Base-by-base conservation (phyloP, 2,888 invertebrate genomes). In the Stenodera caucasica region DNA sequence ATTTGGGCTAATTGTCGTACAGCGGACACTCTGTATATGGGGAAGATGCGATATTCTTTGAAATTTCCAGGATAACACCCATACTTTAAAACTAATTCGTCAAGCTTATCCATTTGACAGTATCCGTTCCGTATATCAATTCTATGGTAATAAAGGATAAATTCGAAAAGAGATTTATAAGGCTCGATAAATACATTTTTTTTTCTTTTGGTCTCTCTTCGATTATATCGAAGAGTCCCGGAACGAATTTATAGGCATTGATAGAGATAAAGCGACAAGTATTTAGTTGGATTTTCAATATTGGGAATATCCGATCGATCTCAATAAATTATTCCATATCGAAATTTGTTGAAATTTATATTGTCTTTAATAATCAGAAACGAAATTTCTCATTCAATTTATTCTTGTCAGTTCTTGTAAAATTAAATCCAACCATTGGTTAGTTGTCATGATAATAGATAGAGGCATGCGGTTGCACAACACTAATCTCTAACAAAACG, bases 391-490 rank as follows among this genome's bases (percentile, higher is more conserved):
- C n/a, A n/a, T 26, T 26, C 26, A 3, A 6, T 26, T 26, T 26
- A 26, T 12, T 52, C 21, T 45, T 45, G 45, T 45, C 29, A 52
- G 12, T 7, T 29, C 8, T 33, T 33, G 18, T 52, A 18, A 15
- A 52, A 52, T 52, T 52, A 30, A 26, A 33, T 52, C 50, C 2
- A 26, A 1, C 23, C 50, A 60, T 56, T 54, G 51, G 55, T 58
- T 66, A 63, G 64, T 67, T 67, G 65, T 68, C 64, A 66, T 64
- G 63, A 63, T 68, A 68, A 67, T 68, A 67, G 64, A 68, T 68
- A 63, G 67, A 55, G 57, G 60, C 60, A 58, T 61, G 67, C 60
- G 65, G 65, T 64, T 67, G 60, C 61, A 63, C 60, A 60, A 60
- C 62, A 55, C 60, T 68, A 68, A 68, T 67, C 65, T 61, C 52